phyloP scores from a whole-genome alignment of 2,113 vertebrate genomes.

The Hepsetus odoe region DNA sequence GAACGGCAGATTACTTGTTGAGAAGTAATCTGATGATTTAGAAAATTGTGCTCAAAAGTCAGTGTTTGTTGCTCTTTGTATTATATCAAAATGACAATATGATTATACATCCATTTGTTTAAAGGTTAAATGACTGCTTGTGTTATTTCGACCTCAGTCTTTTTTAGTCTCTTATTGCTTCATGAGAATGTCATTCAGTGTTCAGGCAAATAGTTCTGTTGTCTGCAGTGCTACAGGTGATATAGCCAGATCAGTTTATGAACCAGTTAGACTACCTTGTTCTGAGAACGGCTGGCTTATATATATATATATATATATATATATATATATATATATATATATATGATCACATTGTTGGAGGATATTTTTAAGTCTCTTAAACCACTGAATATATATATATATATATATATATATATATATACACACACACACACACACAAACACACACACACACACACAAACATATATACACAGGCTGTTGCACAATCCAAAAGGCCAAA shows the following conservation, averaged over 20 bases:
- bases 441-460: too few species aligned
- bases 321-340: too few species aligned
- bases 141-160: background rate
- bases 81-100: background rate
- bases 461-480: too few species aligned
- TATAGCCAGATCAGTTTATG: background rate
- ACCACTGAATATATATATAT: too few species aligned
- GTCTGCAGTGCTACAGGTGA: background rate
- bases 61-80: background rate
- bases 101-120: background rate
- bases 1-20: background rate
- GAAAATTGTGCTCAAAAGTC: background rate
- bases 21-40: background rate
- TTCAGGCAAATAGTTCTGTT: background rate
- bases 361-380: too few species aligned
- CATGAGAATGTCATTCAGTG: background rate
- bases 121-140: background rate
- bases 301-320: too few species aligned
- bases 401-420: too few species aligned
- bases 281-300: background rate
- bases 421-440: too few species aligned
- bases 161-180: background rate
- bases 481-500: too few species aligned
- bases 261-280: background rate
- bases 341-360: too few species aligned